Base-by-base conservation (phyloP, 2,113 vertebrate species). In the Fregetta grallaria region DNA sequence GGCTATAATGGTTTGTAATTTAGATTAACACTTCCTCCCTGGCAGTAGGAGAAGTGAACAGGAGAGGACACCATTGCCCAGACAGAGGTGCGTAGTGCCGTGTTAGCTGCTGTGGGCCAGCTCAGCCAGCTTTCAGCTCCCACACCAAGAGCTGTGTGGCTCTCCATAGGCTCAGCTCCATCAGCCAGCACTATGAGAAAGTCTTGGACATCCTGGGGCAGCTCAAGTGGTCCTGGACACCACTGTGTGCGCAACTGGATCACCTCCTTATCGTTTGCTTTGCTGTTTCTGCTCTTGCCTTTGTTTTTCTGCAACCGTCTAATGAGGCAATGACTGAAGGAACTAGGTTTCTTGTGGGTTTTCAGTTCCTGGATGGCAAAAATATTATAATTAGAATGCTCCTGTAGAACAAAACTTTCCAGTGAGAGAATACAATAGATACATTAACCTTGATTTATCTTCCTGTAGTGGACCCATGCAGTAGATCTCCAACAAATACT, bases 41-140 rank as follows among this genome's bases (percentile, higher is more conserved):
- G 52, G 18, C 45, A 66, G 40, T 0, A 71, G 47, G 7, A 67
- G 26, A 44, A 47, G 11, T 3, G 55, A 74, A 38, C 6, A 34
- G 45, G 47, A 86, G 42, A 72, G 50, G 45, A 68, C 65, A 11
- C 27, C 2, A 1, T 29, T 36, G 40, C 36, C 18, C 26, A 21
- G 38, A 16, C 7, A 42, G 55, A 47, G 50, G 34, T 20, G 15
- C 0, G 1, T 3, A 30, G 34, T 40, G 67, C 42, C 3, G 0
- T 4, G 5, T 10, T 18, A 36, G 29, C 36, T 23, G 38, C 22
- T 13, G 65, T 13, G 10, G 49, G 58, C 23, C n/a, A 44, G 58
- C 25, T 34, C 76, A 78, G 52, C 19, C 44, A 27, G 38, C 53
- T 61, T 53, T 47, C n/a, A 44, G 50, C 40, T 75, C 72, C 56